Evolutionary conservation across 2,113 vertebrate species (phyloP), one percentile per base, ranked within the genome.

Genomic region (Nyctibius bracteatus): DNA sequence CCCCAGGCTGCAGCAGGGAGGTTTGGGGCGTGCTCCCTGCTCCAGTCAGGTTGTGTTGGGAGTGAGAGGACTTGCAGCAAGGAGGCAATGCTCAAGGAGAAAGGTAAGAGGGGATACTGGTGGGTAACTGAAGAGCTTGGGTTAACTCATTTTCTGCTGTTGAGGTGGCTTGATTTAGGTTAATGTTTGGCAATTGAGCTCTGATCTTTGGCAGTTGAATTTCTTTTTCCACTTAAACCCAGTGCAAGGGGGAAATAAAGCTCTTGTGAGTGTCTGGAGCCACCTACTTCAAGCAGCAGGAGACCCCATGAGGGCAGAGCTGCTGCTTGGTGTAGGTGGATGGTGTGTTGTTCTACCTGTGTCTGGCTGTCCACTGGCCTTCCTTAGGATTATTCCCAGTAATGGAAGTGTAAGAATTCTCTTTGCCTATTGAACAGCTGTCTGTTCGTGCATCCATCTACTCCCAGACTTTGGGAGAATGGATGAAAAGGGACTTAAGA

Each of bases 1-100:
- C 2, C 18, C 9, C 0, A 1, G 43, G 5, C 23, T 24, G 8
- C 9, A 59, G 30, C 2, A 7, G 25, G 7, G 24, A 16, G 23
- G 10, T 16, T 8, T 65, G 55, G 44, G 62, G 2, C 10, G 24
- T 9, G n/a, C 4, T n/a, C 8, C 4, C 28, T 65, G 49, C 8
- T 57, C 30, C 8, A 2, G 51, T 5, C 3, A 4, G 12, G 14
- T 8, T 67, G 43, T 9, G 9, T 8, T 58, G 12, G 6, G 6
- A 28, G 5, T 28, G 5, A 22, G 37, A 63, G 5, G 27, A 9
- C 37, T 28, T 8, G 10, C 24, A 66, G 46, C 5, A 7, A 84
- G 28, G 12, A 39, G 9, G 2, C 5, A 2, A 4, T 3, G 5
- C 31, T 8, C 3, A 7, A 65, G 24, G 62, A 63, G 15, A 44